A percentile compares a stretch with the other conserved stretches of the same genome.
Conservation (phyloP, 2,888 invertebrate genomes). For the Agonopterix alstromeriana region DNA sequence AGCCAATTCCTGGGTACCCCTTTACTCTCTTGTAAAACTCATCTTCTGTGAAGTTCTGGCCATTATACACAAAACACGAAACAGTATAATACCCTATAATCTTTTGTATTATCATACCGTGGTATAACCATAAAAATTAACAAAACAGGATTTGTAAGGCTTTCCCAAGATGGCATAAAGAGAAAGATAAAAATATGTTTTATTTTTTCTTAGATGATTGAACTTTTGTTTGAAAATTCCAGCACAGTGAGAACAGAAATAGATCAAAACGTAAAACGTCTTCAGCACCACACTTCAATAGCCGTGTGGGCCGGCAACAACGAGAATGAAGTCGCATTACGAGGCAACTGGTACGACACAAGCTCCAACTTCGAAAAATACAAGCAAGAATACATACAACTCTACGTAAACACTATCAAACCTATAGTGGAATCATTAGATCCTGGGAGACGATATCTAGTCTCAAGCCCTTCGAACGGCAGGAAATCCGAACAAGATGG, state of each 20-base stretch:
- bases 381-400: conserved; percentile 85
- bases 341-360: conserved; percentile 87
- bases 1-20: too few species aligned
- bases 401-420: conserved; percentile 88
- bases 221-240: conserved; percentile 18
- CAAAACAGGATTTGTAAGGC: too few species aligned
- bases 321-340: conserved; percentile 94
- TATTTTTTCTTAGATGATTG: too few species aligned
- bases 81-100: too few species aligned
- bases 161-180: too few species aligned
- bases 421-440: conserved; percentile 79
- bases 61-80: too few species aligned
- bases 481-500: conserved; percentile 82
- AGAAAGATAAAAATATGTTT: too few species aligned
- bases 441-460: conserved; percentile 80
- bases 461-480: conserved; percentile 96
- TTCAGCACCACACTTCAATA: conserved; percentile 92
- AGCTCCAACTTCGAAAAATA: conserved; percentile 68
- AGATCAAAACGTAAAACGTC: conserved; percentile 85
- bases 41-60: too few species aligned
- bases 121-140: too few species aligned
- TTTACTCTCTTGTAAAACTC: too few species aligned
- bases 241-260: conserved; percentile 86
- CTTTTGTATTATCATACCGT: too few species aligned
- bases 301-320: conserved; percentile 97